Percentiles rank a stretch among this genome's conserved stretches.
Evolutionary conservation across 23 tunicate species (phyloP).

Genomic region (Ciona savignyi): DNA sequence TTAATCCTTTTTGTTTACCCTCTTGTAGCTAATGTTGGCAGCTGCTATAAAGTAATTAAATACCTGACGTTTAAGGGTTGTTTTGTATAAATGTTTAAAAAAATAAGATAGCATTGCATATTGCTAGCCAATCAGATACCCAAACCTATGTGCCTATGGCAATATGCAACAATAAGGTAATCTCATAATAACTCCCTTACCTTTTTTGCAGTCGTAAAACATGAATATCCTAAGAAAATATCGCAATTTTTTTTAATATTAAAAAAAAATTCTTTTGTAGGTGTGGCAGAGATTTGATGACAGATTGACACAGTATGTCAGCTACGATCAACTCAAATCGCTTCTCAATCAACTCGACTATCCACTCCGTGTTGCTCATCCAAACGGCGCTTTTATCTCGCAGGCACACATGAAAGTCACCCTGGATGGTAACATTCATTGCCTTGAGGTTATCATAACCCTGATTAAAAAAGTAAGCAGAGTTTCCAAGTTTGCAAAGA

Average conservation of each 20-base stretch:
- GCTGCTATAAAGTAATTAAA: no score
- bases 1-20: no score
- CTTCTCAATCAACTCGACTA: constrained; percentile 76
- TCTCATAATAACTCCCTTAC: neutral
- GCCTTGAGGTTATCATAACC: constrained; percentile 88
- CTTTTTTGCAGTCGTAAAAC: no score
- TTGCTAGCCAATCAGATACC: no score
- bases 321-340: constrained; percentile 58
- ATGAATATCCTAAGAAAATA: no score
- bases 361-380: constrained; percentile 74
- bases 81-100: no score
- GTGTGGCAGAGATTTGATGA: constrained; percentile 97
- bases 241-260: neutral
- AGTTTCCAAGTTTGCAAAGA: no score
- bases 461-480: constrained; percentile 64
- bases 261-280: constrained; percentile 13
- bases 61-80: no score
- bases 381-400: constrained; percentile 71
- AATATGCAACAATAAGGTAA: no score
- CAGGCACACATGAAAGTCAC: constrained; percentile 56
- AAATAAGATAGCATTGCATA: no score
- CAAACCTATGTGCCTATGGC: no score
- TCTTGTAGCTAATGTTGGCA: no score
- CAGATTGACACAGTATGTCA: constrained; percentile 59
- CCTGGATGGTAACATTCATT: constrained; percentile 68